Conservation (phyloP, 2,797 vertebrate genomes). For the Siniperca obscura region DNA sequence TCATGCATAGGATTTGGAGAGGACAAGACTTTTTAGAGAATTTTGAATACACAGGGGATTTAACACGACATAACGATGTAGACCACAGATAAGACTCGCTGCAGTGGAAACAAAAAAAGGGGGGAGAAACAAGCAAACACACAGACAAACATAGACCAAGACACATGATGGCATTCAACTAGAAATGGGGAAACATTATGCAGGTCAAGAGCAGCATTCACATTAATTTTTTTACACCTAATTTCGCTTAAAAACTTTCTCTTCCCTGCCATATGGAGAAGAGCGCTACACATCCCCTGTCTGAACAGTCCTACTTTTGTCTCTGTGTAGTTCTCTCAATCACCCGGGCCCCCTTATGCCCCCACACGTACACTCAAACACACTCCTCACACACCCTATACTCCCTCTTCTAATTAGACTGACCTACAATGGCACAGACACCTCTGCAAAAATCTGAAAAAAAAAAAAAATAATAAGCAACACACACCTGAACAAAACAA, state of each 20-base stretch:
- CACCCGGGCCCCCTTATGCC: constrained; percentile 39
- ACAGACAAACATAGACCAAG: constrained; percentile 51
- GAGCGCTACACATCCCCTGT: constrained; percentile 38
- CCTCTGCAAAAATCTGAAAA: constrained; percentile 64
- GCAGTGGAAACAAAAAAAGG: constrained; percentile 22
- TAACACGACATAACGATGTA: constrained; percentile 15
- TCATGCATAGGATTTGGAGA: not conserved
- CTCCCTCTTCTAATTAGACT: constrained; percentile 77
- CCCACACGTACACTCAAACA: constrained; percentile 30
- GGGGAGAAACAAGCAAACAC: constrained; percentile 25
- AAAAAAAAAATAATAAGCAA: constrained; percentile 70
- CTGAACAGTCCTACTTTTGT: constrained; percentile 65
- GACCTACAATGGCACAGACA: constrained; percentile 81
- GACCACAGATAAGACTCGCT: constrained; percentile 37
- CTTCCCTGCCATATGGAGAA: constrained; percentile 59
- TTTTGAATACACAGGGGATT: constrained; percentile 3
- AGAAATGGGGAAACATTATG: constrained; percentile 42
- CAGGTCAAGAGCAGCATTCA: constrained; percentile 46
- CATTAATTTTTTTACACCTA: constrained; percentile 34
- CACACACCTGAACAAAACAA: constrained; percentile 87
- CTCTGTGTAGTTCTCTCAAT: constrained; percentile 67
- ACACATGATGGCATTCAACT: constrained; percentile 45
- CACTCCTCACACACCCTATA: constrained; percentile 24
- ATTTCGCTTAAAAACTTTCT: constrained; percentile 48
- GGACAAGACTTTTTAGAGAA: constrained; percentile 1